phyloP scores from a whole-genome alignment of 64 coral and sea anemone genomes.

The Stylophora pistillata region DNA sequence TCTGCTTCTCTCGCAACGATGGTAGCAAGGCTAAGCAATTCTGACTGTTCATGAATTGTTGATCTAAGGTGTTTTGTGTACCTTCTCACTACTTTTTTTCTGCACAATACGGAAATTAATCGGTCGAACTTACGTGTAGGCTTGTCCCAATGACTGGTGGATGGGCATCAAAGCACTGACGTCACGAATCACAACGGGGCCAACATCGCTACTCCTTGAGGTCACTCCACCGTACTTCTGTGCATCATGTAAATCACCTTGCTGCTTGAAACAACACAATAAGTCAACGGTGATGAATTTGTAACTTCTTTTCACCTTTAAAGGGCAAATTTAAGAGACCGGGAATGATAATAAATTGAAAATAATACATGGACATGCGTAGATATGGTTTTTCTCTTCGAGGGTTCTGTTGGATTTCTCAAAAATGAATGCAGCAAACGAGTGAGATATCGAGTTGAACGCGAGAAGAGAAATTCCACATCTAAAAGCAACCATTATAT shows the following conservation, averaged over 20 bases:
- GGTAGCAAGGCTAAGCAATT: too few relatives aligned
- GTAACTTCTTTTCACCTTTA: neutral
- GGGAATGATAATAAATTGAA: too few relatives aligned
- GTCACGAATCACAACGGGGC: constrained; percentile 72
- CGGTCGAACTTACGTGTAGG: constrained; percentile 62
- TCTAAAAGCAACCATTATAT: too few relatives aligned
- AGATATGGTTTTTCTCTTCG: too few relatives aligned
- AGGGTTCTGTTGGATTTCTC: too few relatives aligned
- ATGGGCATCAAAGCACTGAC: constrained; percentile 70
- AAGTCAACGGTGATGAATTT: neutral
- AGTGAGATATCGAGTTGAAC: too few relatives aligned
- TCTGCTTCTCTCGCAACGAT: neutral
- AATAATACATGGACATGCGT: too few relatives aligned
- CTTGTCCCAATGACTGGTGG: constrained; percentile 62
- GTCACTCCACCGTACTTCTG: constrained; percentile 38
- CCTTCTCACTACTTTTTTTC: too few relatives aligned
- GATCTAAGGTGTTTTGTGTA: too few relatives aligned
- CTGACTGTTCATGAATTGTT: too few relatives aligned
- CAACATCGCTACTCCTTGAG: constrained; percentile 23
- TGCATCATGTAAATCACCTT: constrained; percentile 9
- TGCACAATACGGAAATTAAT: neutral
- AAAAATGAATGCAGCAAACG: too few relatives aligned
- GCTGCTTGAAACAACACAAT: neutral
- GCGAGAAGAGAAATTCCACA: too few relatives aligned
- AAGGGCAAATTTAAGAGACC: neutral